phyloP scores from a whole-genome alignment of 2,113 vertebrate species.

The Carassius carassius region DNA sequence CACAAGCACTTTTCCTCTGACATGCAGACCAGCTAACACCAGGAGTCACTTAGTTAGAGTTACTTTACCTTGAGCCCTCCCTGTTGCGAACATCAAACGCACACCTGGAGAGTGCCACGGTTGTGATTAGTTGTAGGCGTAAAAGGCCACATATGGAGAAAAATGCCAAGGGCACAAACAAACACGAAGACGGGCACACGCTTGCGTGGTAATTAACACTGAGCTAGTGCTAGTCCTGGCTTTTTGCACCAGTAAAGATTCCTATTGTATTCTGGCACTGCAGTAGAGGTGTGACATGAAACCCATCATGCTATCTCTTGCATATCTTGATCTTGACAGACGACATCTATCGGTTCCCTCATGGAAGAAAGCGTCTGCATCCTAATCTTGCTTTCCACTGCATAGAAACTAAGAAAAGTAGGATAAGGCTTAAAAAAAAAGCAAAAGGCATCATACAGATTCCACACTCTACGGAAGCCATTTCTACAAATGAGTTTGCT shows the following conservation, averaged over 20 bases:
- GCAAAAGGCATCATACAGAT: neutral
- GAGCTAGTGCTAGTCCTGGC: neutral
- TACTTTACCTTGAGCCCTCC: conserved; percentile 4
- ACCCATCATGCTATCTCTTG: neutral
- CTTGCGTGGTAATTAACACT: conserved; percentile 45
- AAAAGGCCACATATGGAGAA: conserved; percentile 24
- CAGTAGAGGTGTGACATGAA: neutral
- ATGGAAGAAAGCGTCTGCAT: neutral
- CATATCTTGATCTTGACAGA: conserved; percentile 22
- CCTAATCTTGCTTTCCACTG: neutral
- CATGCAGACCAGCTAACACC: neutral
- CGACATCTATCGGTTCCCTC: neutral
- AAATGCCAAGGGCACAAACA: conserved; percentile 37
- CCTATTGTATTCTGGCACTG: conserved; percentile 19
- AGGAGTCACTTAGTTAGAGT: conserved; percentile 26
- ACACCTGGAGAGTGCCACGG: conserved; percentile 5
- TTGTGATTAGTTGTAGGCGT: neutral
- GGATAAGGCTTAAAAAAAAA: neutral
- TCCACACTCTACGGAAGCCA: neutral
- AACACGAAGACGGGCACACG: conserved; percentile 48
- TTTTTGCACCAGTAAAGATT: conserved; percentile 45
- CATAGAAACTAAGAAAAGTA: neutral
- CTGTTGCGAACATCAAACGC: conserved; percentile 19
- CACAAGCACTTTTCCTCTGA: neutral
- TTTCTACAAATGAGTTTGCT: neutral